Percentiles rank a stretch among this genome's conserved stretches.
These are phyloP conservation scores for Forbesichthys agassizii DNA, from an alignment of 2,113 vertebrate genomes.

Conservation along the genomic window DNA sequence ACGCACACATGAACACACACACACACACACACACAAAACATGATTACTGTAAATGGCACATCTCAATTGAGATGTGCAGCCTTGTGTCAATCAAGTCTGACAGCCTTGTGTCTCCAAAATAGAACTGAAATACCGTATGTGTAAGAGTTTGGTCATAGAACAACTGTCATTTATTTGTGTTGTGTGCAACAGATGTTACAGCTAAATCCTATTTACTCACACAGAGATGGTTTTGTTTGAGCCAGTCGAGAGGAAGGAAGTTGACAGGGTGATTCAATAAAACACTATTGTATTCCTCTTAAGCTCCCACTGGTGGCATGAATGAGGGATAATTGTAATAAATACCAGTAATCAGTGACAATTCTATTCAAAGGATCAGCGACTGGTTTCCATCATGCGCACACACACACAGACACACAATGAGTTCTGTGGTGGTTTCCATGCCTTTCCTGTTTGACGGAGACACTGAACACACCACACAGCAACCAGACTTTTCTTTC, in stretches of 20 bases:
- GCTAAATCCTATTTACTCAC: constrained; percentile 59
- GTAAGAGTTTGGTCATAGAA: constrained; percentile 7
- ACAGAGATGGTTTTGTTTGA: constrained; percentile 60
- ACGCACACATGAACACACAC: neutral
- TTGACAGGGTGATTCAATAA: constrained; percentile 86
- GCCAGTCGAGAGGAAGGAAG: constrained; percentile 58
- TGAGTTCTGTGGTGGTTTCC: neutral
- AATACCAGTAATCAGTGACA: constrained; percentile 91
- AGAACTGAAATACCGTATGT: constrained; percentile 8
- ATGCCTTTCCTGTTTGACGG: constrained; percentile 16
- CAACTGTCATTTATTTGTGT: constrained; percentile 34
- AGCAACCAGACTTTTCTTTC: constrained; percentile 65
- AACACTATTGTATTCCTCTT: constrained; percentile 86
- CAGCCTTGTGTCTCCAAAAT: constrained; percentile 1
- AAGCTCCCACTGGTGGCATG: constrained; percentile 86
- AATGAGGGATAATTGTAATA: constrained; percentile 92
- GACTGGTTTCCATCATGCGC: constrained; percentile 86
- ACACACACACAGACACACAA: constrained; percentile 5
- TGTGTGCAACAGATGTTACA: constrained; percentile 39
- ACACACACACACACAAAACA: neutral
- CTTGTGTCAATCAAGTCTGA: too few species aligned
- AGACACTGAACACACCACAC: constrained; percentile 48
- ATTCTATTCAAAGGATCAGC: constrained; percentile 81
- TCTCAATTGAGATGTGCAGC: neutral
- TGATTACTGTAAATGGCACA: neutral